Evolutionary conservation across 2,888 invertebrate species (phyloP), one percentile per base, ranked within the genome.

Genomic region (Lasioglossum figueresi): DNA sequence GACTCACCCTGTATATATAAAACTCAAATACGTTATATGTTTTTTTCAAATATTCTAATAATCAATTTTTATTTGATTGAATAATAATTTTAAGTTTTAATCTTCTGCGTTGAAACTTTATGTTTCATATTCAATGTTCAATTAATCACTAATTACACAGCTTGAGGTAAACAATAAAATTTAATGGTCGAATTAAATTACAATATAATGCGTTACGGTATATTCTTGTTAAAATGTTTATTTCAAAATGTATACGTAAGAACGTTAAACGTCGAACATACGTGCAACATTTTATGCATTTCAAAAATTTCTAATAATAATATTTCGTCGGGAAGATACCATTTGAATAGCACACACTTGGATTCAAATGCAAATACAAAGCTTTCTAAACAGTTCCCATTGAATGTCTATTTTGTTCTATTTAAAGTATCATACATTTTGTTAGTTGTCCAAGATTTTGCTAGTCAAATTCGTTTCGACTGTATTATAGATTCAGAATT

Each of bases 401-500:
- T 3, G 27, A 52, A 52, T 37, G 48, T 34, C 40, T 40, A 77
- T 77, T 16, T n/a, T 40, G 63, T 48, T 5, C n/a, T 8, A 23
- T 14, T 34, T 45, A 43, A 80, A 76, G 45, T 79, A 52, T 68
- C 27, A 10, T 19, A 10, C 16, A 43, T 27, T 34, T 43, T 16
- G 45, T 37, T 14, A 0, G 10, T 12, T 23, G 43, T 12, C 34
- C 1, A 48, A 27, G 31, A 70, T 78, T 59, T 78, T 80, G 80
- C 34, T 78, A 71, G 79, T 79, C 45, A 78, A 80, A 80, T 78
- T 27, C 45, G 23, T 45, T 37, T 23, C 0, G n/a, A 23, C 43
- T 43, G 12, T 68, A 59, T 71, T 79, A 71, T 59, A n/a, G 56
- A 71, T 80, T 45, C 37, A 31, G 34, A 77, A 70, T 70, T 77